phyloP scores from a whole-genome alignment of 53 echinoderm and acorn worm species.

The Arbacia lixula region DNA sequence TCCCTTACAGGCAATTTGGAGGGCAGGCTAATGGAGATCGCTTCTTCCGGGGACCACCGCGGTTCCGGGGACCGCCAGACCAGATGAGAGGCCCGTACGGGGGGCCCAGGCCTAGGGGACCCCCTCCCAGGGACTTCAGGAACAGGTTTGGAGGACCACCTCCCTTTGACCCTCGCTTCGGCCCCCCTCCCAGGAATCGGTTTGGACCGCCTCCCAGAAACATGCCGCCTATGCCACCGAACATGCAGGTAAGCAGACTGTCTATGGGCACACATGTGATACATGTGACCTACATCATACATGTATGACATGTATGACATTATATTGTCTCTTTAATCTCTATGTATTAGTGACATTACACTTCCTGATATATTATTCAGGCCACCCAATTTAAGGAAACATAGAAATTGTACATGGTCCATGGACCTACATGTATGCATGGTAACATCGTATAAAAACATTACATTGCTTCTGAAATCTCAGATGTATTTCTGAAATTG shows the following conservation, averaged over 20 bases:
- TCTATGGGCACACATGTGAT: background rate
- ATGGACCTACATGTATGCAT: too few relatives aligned
- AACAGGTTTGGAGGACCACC: slow-evolving; percentile 59
- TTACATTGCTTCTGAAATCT: too few relatives aligned
- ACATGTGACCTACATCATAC: background rate
- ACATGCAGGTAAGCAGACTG: slow-evolving; percentile 35
- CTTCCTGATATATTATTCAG: too few relatives aligned
- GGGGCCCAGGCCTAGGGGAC: slow-evolving; percentile 58
- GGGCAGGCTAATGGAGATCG: slow-evolving; percentile 32
- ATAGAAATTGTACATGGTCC: too few relatives aligned
- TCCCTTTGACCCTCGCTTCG: slow-evolving; percentile 65
- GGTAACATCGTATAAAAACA: too few relatives aligned
- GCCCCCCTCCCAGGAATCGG: slow-evolving; percentile 45
- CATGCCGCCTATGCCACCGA: slow-evolving; percentile 48
- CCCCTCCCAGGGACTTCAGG: slow-evolving; percentile 63
- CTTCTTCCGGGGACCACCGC: slow-evolving; percentile 57
- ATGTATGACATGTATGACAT: too few relatives aligned
- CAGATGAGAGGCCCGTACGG: slow-evolving; percentile 61
- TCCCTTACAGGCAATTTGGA: background rate
- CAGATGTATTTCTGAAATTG: too few relatives aligned
- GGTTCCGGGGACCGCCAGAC: slow-evolving; percentile 70
- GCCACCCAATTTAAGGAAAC: too few relatives aligned
- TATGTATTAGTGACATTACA: too few relatives aligned
- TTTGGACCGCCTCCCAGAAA: slow-evolving; percentile 44
- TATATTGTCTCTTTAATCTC: too few relatives aligned